phyloP scores from a whole-genome alignment of 2,888 invertebrate species.

The Anarsia innoxiella region DNA sequence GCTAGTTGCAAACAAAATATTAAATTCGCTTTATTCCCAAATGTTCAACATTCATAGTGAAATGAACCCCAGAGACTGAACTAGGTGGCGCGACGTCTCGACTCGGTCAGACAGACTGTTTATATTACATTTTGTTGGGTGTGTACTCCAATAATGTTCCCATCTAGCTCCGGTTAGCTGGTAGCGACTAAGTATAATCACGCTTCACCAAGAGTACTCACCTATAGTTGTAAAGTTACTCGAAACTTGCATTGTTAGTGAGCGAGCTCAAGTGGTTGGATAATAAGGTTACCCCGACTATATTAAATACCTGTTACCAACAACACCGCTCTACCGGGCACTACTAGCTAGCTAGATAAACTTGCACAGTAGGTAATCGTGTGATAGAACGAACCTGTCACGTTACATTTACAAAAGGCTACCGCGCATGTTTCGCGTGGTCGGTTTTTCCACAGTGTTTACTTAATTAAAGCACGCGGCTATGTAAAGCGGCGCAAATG shows the following conservation, averaged over 20 bases:
- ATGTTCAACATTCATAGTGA: not conserved
- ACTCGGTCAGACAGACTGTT: constrained; percentile 28
- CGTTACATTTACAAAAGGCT: too few relatives aligned
- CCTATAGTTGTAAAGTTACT: constrained; percentile 11
- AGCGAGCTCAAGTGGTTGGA: constrained; percentile 15
- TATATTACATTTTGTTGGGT: too few relatives aligned
- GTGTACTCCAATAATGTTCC: constrained; percentile 6
- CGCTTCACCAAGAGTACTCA: too few relatives aligned
- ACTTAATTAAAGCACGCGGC: constrained; percentile 1
- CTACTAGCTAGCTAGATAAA: constrained; percentile 1
- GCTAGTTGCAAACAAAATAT: not conserved
- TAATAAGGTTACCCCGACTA: constrained; percentile 15
- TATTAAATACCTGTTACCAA: constrained; percentile 10
- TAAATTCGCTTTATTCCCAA: not conserved
- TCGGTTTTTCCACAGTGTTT: constrained; percentile 5
- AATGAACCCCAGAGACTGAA: not conserved
- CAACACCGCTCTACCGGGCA: not conserved
- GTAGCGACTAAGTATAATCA: constrained; percentile 9
- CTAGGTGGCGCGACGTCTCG: constrained; percentile 32
- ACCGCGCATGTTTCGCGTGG: constrained; percentile 3
- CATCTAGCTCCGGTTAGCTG: constrained; percentile 1
- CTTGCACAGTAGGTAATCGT: too few relatives aligned
- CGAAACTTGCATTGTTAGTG: constrained; percentile 14
- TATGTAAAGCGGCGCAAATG: not conserved
- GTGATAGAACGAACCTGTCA: too few relatives aligned